A percentile compares a stretch with the other conserved stretches of the same genome.
Evolutionary conservation across 2,888 invertebrate genomes (phyloP).

Genomic region (Cephus sareptanus): DNA sequence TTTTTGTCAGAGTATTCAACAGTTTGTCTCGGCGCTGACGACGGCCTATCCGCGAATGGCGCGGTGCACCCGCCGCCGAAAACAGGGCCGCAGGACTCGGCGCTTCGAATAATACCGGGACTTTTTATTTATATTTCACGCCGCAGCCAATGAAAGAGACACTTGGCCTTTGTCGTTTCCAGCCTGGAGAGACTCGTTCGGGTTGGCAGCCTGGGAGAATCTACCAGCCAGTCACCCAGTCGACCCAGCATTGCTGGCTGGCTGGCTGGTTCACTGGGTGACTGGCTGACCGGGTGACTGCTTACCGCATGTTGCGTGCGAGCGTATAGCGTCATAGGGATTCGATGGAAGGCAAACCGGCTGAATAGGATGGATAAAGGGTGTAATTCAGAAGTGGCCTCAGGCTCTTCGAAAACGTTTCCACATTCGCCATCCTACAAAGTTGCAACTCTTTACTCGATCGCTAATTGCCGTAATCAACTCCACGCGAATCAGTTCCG

Average conservation of each 20-base stretch:
- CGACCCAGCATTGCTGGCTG: not conserved
- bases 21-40: conserved; percentile 40
- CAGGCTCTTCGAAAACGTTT: conserved; percentile 41
- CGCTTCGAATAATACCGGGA: conserved; percentile 49
- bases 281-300: not conserved
- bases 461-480: conserved; percentile 45
- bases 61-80: conserved; percentile 21
- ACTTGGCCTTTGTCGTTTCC: conserved; percentile 53
- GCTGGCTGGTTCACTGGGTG: too few relatives aligned
- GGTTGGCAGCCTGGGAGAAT: not conserved
- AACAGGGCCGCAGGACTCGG: conserved; percentile 25
- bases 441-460: conserved; percentile 13
- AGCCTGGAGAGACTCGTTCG: not conserved
- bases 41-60: not conserved
- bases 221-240: not conserved
- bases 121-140: conserved; percentile 52
- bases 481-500: conserved; percentile 34
- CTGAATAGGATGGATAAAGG: not conserved
- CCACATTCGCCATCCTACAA: conserved; percentile 34
- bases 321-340: not conserved
- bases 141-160: conserved; percentile 57
- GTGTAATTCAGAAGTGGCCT: conserved; percentile 23
- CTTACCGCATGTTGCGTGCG: not conserved
- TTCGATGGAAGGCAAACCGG: not conserved
- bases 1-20: conserved; percentile 38